phyloP scores from a whole-genome alignment of 2,113 vertebrate species.

The Stictonetta naevosa region DNA sequence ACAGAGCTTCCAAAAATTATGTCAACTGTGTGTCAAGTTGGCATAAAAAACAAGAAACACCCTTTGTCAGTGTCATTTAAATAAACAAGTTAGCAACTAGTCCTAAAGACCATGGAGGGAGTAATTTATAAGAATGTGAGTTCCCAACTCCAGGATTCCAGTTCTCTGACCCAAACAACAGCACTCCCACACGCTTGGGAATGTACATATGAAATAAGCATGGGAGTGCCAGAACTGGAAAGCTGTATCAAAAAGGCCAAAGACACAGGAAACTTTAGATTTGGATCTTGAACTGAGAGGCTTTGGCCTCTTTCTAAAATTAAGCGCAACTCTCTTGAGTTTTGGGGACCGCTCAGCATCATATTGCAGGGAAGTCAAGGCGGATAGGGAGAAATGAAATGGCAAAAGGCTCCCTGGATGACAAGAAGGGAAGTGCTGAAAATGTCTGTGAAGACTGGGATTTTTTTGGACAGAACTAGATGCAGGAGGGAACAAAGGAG shows the following conservation, averaged over 20 bases:
- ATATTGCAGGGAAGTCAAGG: background rate
- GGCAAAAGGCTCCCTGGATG: background rate
- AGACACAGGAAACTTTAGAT: conserved; percentile 2
- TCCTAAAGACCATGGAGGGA: conserved; percentile 11
- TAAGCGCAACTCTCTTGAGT: background rate
- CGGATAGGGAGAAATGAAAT: background rate
- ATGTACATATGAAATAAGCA: background rate
- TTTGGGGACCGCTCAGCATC: background rate
- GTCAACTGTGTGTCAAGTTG: conserved; percentile 40
- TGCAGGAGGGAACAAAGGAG: background rate
- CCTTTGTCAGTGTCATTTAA: conserved; percentile 16
- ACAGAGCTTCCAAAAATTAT: conserved; percentile 40
- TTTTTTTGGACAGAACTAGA: background rate
- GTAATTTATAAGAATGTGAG: conserved; percentile 43
- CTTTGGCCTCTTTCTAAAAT: conserved; percentile 6
- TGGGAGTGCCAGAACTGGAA: conserved; percentile 41
- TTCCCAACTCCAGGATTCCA: conserved; percentile 53
- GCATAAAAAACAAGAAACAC: conserved; percentile 50
- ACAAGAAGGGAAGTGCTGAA: background rate
- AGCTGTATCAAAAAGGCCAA: background rate
- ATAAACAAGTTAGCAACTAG: conserved; percentile 53
- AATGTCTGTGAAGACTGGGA: background rate
- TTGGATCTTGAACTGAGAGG: conserved; percentile 20
- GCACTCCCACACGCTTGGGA: conserved; percentile 57
- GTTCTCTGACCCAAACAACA: conserved; percentile 57